Evolutionary conservation across 2,888 invertebrate species (phyloP).

Genomic region (Hirudinaria manillensis): DNA sequence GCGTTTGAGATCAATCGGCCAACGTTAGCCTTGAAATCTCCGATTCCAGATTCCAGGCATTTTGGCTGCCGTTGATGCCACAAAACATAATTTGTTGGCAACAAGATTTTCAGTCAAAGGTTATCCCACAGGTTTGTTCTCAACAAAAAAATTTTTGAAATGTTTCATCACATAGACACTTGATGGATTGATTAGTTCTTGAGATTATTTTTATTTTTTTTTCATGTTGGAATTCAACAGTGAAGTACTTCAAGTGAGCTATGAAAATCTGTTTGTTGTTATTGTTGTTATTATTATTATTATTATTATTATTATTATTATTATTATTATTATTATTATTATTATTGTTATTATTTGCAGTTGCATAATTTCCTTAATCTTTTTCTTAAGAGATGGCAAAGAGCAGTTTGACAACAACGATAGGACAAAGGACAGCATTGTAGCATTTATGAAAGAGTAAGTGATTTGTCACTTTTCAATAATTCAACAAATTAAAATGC

Average conservation of each 20-base stretch:
- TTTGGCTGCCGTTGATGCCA: conserved; percentile 78
- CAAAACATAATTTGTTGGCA: conserved; percentile 67
- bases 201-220: neutral
- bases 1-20: no score
- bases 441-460: conserved; percentile 73
- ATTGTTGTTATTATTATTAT: neutral
- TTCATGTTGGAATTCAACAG: conserved; percentile 27
- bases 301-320: neutral
- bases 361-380: neutral
- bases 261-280: neutral
- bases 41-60: conserved; percentile 60
- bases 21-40: no score
- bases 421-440: conserved; percentile 70
- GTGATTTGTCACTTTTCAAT: conserved; percentile 38
- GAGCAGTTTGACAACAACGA: conserved; percentile 73
- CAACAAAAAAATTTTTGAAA: neutral
- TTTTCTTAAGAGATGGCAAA: conserved; percentile 66
- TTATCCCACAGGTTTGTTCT: conserved; percentile 47
- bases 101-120: conserved; percentile 60
- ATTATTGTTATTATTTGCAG: neutral
- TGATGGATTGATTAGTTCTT: no score
- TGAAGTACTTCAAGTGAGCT: conserved; percentile 48
- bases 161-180: neutral
- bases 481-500: no score
- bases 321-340: neutral